Evolutionary conservation across 1,140 invertebrate genomes (phyloP), one percentile per base, ranked within the genome.

Genomic region (Spodoptera litura): DNA sequence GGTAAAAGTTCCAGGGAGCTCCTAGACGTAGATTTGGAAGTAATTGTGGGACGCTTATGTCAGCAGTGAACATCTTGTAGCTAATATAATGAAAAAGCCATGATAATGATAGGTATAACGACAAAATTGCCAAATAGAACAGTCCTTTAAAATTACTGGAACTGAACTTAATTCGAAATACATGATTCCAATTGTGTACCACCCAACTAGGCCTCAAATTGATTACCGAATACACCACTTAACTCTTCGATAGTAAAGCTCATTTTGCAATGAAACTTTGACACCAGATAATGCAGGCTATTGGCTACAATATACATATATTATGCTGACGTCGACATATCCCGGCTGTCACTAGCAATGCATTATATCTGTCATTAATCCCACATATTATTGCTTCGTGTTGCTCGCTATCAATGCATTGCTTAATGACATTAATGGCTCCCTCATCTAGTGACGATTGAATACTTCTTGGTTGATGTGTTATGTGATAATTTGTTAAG

Each of bases 331-430:
- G n/a, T 20, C 35, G 44, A 51, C 20, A 44, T 44, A 52, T 27
- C 25, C 44, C 44, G 49, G 64, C 64, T 68, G 64, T 52, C 44
- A 68, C 8, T 13, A 25, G 20, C 64, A 68, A 68, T 68, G 20
- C 64, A 52, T 52, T 68, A 66, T 52, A 52, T 49, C 44, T 68
- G 64, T 68, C 64, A 68, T 68, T 27, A 68, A 68, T 68, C 15
- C 64, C n/a, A 52, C 64, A 52, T 44, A 51, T 51, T 64, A 64
- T 64, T 64, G 61, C 61, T 13, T 25, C 12, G 8, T 44, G 64
- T n/a, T 15, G 64, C n/a, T 51, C 10, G 64, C 64, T 68, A 68
- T 68, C 64, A 68, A 13, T 27, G 64, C 64, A 68, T 51, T 44
- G 62, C 59, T 15, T 49, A 64, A 44, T 64, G 61, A 64, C 61